phyloP scores from a whole-genome alignment of 2,888 invertebrate genomes.

The Caenorhabditis sinica region DNA sequence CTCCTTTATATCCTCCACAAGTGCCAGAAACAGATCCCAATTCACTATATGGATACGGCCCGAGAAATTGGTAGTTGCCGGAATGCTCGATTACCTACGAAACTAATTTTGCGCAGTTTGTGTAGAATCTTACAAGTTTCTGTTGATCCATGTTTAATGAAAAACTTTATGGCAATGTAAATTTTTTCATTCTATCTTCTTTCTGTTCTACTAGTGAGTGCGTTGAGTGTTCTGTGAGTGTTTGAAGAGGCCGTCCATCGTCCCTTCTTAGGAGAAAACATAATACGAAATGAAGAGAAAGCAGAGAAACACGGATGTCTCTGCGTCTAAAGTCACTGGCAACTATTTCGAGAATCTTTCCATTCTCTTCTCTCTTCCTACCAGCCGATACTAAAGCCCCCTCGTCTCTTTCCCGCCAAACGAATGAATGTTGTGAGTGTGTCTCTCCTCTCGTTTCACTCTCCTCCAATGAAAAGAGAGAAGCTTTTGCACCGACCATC shows the following conservation, averaged over 20 bases:
- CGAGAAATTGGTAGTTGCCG: constrained; percentile 46
- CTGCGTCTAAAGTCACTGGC: constrained; percentile 25
- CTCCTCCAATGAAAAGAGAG: constrained; percentile 45
- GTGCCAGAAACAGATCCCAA: constrained; percentile 11
- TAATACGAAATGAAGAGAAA: constrained; percentile 27
- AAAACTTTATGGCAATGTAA: background rate
- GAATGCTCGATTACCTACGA: no score
- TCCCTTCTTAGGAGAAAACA: background rate
- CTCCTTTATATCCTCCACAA: constrained; percentile 9
- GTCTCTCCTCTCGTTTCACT: constrained; percentile 49
- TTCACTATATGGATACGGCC: constrained; percentile 48
- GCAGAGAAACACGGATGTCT: constrained; percentile 24
- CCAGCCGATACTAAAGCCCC: constrained; percentile 48
- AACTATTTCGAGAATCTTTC: constrained; percentile 19
- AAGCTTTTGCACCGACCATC: constrained; percentile 61
- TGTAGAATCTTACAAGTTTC: background rate
- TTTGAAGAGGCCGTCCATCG: constrained; percentile 53
- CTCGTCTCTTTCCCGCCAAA: constrained; percentile 28
- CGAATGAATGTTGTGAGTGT: constrained; percentile 53
- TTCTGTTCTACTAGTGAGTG: constrained; percentile 25
- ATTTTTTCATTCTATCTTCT: background rate
- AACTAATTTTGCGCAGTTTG: background rate
- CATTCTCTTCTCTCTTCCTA: constrained; percentile 41
- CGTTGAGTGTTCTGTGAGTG: constrained; percentile 54
- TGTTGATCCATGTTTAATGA: background rate